A percentile compares a stretch with the other conserved stretches of the same genome.
phyloP scores from a whole-genome alignment of 2,113 vertebrate species.

The Sturnira hondurensis region DNA sequence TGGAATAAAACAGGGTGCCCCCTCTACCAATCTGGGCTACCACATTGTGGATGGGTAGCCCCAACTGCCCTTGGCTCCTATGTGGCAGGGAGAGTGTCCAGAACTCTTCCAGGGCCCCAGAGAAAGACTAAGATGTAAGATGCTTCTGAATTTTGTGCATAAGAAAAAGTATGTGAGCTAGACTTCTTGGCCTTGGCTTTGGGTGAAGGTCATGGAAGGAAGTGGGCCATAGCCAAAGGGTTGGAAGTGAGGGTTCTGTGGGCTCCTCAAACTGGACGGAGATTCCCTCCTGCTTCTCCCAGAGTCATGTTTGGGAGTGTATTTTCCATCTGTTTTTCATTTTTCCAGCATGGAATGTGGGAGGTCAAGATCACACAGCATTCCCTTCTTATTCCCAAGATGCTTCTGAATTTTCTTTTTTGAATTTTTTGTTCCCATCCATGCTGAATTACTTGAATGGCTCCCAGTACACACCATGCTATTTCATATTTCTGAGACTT shows the following conservation, averaged over 20 bases:
- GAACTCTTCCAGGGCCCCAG: not conserved
- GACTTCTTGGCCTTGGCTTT: not conserved
- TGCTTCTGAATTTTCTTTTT: constrained; percentile 35
- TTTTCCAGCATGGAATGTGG: constrained; percentile 37
- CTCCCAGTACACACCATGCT: constrained; percentile 7
- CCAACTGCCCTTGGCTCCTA: not conserved
- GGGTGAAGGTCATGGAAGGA: not conserved
- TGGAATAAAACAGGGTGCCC: not conserved
- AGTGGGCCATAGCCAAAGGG: not conserved
- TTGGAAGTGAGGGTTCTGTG: not conserved
- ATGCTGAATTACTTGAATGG: constrained; percentile 9
- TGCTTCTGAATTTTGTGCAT: not conserved
- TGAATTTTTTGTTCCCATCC: constrained; percentile 16
- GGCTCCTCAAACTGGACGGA: not conserved
- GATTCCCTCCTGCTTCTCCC: not conserved
- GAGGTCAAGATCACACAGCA: constrained; percentile 46
- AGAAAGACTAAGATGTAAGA: not conserved
- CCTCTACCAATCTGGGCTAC: not conserved
- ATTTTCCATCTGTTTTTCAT: constrained; percentile 47
- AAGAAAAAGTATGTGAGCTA: not conserved
- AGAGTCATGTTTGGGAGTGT: constrained; percentile 6
- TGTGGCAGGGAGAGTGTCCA: not conserved
- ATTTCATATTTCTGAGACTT: not conserved
- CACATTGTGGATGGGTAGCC: not conserved
- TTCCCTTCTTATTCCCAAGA: constrained; percentile 50